Evolutionary conservation across 1,140 invertebrate genomes (phyloP).

Genomic region (Dendroctonus ponderosae): DNA sequence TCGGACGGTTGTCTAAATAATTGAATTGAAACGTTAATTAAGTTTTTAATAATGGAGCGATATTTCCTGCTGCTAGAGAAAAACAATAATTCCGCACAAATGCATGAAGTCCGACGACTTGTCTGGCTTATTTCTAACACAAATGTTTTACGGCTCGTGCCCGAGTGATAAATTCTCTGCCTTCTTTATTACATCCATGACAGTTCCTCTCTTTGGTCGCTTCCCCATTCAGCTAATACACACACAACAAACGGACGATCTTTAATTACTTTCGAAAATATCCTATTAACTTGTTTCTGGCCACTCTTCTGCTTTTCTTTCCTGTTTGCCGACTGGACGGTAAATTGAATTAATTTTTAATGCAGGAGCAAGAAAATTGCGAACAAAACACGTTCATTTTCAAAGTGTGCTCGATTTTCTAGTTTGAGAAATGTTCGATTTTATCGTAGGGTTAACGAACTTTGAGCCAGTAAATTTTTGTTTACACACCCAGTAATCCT

Average conservation of each 20-base stretch:
- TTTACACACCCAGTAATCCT: too few relatives aligned
- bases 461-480: too few relatives aligned
- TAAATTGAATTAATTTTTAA: not conserved
- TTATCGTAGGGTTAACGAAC: too few relatives aligned
- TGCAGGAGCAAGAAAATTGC: not conserved
- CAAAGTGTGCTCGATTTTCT: not conserved
- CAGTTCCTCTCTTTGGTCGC: constrained; percentile 18
- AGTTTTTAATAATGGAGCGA: constrained; percentile 22
- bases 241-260: constrained; percentile 17
- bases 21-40: constrained; percentile 25
- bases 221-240: constrained; percentile 23
- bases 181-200: constrained; percentile 36
- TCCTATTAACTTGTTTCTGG: constrained; percentile 9
- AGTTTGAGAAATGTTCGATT: too few relatives aligned
- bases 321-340: not conserved
- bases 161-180: constrained; percentile 31
- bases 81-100: constrained; percentile 34
- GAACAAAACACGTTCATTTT: not conserved
- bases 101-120: constrained; percentile 27
- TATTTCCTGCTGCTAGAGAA: constrained; percentile 25
- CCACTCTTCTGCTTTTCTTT: not conserved
- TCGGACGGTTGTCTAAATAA: not conserved
- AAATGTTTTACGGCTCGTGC: constrained; percentile 32
- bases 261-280: constrained; percentile 31
- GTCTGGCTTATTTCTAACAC: constrained; percentile 37